phyloP scores from a whole-genome alignment of 53 echinoderm and acorn worm genomes.

The Henricia sp. region DNA sequence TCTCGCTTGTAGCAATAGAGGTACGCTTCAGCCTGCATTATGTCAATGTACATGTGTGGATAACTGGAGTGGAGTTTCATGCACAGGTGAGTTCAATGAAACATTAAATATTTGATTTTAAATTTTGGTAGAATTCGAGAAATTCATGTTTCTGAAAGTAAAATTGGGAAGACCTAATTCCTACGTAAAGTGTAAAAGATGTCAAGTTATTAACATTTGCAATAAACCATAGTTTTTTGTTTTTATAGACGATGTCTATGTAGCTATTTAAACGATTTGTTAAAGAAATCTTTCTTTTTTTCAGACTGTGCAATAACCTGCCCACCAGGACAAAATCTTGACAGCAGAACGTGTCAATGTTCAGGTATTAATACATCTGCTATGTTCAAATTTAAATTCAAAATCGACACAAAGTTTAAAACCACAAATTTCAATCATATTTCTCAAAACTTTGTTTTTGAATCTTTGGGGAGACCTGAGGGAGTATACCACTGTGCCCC shows the following conservation, averaged over 20 bases:
- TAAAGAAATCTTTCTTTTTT: not conserved
- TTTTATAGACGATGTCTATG: not conserved
- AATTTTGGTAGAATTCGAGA: not conserved
- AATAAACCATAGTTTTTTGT: not conserved
- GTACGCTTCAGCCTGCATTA: not conserved
- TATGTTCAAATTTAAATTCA: too few species aligned
- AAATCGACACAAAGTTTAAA: too few species aligned
- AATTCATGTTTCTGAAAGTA: not conserved
- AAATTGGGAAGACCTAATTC: not conserved
- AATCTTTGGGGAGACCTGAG: too few species aligned
- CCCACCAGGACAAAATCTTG: not conserved
- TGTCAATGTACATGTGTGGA: not conserved
- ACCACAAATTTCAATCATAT: too few species aligned
- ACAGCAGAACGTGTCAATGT: not conserved
- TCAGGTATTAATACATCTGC: slow-evolving; percentile 9
- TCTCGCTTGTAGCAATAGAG: not conserved
- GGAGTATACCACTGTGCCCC: too few species aligned
- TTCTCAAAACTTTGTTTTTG: too few species aligned
- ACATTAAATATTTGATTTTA: not conserved
- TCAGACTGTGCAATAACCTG: not conserved
- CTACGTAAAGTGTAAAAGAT: not conserved
- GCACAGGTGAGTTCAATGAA: not conserved
- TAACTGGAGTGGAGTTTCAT: not conserved
- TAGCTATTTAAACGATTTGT: not conserved
- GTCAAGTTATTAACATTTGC: not conserved